Percentiles rank a stretch among this genome's conserved stretches.
These are phyloP conservation scores for Noctua janthe DNA, from an alignment of 2,888 invertebrate genomes.

Conservation along the genomic window DNA sequence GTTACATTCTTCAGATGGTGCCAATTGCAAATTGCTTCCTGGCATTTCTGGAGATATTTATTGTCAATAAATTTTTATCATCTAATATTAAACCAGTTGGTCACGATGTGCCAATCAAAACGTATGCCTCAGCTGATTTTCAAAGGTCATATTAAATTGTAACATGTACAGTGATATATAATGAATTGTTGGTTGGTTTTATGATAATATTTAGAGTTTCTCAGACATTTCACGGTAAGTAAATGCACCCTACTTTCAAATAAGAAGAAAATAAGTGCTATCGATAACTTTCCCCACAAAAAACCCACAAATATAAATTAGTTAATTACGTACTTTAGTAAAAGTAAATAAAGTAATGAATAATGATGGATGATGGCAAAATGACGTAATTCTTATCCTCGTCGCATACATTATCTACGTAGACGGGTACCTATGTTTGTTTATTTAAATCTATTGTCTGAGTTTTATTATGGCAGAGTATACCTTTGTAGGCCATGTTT, in stretches of 20 bases:
- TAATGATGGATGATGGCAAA: slow-evolving; percentile 42
- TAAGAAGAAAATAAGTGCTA: slow-evolving; percentile 1
- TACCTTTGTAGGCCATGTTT: slow-evolving; percentile 30
- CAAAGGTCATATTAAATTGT: not conserved
- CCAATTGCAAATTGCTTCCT: slow-evolving; percentile 1
- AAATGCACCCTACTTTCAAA: not conserved
- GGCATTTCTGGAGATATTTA: not conserved
- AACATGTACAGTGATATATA: not conserved
- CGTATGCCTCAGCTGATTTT: slow-evolving; percentile 8
- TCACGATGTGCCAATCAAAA: slow-evolving; percentile 4
- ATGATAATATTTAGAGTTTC: not conserved
- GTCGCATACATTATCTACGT: slow-evolving; percentile 14
- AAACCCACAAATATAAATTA: not conserved
- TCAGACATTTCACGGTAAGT: not conserved
- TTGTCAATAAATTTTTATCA: slow-evolving; percentile 18
- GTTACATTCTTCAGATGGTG: slow-evolving; percentile 17
- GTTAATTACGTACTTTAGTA: slow-evolving; percentile 7
- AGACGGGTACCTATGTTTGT: slow-evolving; percentile 26
- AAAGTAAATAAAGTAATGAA: slow-evolving; percentile 12
- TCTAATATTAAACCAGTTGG: slow-evolving; percentile 8
- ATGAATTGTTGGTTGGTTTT: not conserved
- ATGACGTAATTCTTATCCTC: slow-evolving; percentile 54
- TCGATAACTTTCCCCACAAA: not conserved
- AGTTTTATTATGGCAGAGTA: slow-evolving; percentile 42
- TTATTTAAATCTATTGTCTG: slow-evolving; percentile 53